These are phyloP conservation scores for Callyntrura sp. DNA, from an alignment of 2,888 invertebrate species.

Conservation along the genomic window DNA sequence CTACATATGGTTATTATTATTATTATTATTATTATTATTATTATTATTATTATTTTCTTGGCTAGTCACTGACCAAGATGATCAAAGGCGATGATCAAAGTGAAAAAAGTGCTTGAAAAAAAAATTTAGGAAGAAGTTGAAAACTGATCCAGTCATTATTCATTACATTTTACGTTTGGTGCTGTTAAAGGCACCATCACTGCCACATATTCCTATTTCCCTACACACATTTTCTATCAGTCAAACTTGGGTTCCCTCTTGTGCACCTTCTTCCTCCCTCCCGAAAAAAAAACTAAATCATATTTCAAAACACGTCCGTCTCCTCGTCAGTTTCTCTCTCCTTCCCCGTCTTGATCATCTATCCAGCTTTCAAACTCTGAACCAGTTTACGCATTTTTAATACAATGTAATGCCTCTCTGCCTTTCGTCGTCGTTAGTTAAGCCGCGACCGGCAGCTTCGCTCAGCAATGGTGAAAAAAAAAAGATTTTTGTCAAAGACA, in stretches of 20 bases:
- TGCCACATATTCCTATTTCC: too few species aligned
- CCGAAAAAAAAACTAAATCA: slow-evolving; percentile 68
- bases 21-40: too few species aligned
- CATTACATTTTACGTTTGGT: slow-evolving; percentile 71
- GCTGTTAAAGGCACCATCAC: slow-evolving; percentile 17
- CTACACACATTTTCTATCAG: too few species aligned
- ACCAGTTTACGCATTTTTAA: slow-evolving; percentile 67
- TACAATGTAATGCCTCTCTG: not conserved
- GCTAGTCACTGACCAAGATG: slow-evolving; percentile 24
- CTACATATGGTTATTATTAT: too few species aligned
- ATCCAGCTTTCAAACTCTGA: slow-evolving; percentile 58
- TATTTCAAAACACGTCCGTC: slow-evolving; percentile 78
- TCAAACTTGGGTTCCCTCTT: not conserved
- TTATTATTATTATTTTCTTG: slow-evolving; percentile 28
- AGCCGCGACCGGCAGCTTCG: not conserved
- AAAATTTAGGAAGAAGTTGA: slow-evolving; percentile 56
- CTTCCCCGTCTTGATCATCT: not conserved
- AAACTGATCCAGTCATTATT: slow-evolving; percentile 75
- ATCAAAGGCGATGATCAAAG: slow-evolving; percentile 65
- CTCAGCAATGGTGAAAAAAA: too few species aligned
- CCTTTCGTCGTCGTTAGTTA: too few species aligned
- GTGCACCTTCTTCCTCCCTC: slow-evolving; percentile 50
- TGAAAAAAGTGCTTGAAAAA: slow-evolving; percentile 37
- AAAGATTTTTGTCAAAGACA: slow-evolving; percentile 66
- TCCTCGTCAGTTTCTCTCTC: slow-evolving; percentile 18